These are phyloP conservation scores for Pomacea maculata DNA, from an alignment of 1,140 invertebrate genomes.

Conservation along the genomic window DNA sequence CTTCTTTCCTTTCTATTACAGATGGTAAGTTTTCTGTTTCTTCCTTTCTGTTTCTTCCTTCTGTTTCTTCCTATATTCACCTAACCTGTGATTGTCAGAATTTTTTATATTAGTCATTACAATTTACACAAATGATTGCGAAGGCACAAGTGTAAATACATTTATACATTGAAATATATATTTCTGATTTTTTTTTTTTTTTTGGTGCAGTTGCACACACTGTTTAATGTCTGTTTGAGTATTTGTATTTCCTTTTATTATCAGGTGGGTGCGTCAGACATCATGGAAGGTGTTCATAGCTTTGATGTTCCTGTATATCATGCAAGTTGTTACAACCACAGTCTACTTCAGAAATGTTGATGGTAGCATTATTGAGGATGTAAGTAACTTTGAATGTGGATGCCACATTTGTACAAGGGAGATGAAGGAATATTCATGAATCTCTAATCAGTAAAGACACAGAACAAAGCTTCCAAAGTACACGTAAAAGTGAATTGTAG, in stretches of 20 bases:
- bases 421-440: too few species aligned
- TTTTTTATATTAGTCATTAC: not conserved
- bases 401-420: too few species aligned
- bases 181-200: too few species aligned
- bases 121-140: not conserved
- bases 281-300: conserved; percentile 77
- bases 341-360: conserved; percentile 68
- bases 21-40: conserved; percentile 68
- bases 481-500: too few species aligned
- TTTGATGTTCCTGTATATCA: conserved; percentile 79
- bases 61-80: not conserved
- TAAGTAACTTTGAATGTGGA: conserved; percentile 34
- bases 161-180: too few species aligned
- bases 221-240: conserved; percentile 2
- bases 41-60: not conserved
- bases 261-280: conserved; percentile 85
- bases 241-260: conserved; percentile 9
- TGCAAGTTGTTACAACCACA: conserved; percentile 77
- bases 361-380: conserved; percentile 52
- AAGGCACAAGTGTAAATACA: too few species aligned
- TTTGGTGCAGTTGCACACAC: not conserved
- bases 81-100: not conserved
- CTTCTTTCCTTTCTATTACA: conserved; percentile 82
- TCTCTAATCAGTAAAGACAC: too few species aligned
- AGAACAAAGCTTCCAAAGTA: too few species aligned